phyloP scores from a whole-genome alignment of 2,113 vertebrate species.

The Mus spicilegus region DNA sequence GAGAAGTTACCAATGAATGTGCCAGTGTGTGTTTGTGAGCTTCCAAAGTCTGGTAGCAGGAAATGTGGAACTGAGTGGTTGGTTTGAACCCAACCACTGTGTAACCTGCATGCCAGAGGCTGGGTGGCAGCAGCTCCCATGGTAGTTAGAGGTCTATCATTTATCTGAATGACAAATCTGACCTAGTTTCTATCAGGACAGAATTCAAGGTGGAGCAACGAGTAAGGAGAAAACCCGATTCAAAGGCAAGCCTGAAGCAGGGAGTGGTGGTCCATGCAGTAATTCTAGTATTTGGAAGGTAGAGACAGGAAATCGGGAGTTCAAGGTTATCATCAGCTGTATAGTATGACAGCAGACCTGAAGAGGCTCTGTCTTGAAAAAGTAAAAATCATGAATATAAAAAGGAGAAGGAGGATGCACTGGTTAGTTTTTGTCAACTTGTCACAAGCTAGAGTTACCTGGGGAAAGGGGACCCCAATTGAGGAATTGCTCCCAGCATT shows the following conservation, averaged over 20 bases:
- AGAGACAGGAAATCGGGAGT: not conserved
- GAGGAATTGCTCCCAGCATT: not conserved
- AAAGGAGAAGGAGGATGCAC: not conserved
- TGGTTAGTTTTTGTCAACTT: too few relatives aligned
- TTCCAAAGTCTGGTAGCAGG: too few relatives aligned
- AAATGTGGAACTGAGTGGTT: too few relatives aligned
- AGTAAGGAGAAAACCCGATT: too few relatives aligned
- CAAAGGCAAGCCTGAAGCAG: not conserved
- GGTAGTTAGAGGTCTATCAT: too few relatives aligned
- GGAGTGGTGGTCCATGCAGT: not conserved
- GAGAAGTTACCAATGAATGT: too few relatives aligned
- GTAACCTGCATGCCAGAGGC: too few relatives aligned
- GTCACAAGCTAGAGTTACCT: not conserved
- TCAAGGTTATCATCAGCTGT: not conserved
- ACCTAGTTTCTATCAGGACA: not conserved
- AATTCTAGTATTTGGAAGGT: not conserved
- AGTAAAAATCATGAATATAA: not conserved
- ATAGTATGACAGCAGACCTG: not conserved
- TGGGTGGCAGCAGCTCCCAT: too few relatives aligned
- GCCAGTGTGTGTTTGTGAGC: too few relatives aligned
- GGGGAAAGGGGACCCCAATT: not conserved
- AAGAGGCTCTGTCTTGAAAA: not conserved
- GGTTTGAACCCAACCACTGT: too few relatives aligned
- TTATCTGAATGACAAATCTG: too few relatives aligned
- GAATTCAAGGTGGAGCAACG: not conserved